phyloP scores from a whole-genome alignment of 1,140 invertebrate genomes.

The Pararge aegeria region DNA sequence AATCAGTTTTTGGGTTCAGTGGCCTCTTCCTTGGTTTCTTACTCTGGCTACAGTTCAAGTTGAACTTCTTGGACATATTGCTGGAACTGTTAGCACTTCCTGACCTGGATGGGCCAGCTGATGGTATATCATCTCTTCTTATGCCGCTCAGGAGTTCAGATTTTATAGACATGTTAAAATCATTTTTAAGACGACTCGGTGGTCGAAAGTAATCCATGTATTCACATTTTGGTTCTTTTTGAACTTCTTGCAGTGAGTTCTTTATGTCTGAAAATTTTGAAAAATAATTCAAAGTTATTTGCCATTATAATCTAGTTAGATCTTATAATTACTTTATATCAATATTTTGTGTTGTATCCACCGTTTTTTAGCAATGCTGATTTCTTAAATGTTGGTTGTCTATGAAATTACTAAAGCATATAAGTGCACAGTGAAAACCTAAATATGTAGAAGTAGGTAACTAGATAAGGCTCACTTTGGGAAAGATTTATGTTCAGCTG shows the following conservation, averaged over 20 bases:
- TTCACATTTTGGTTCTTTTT: constrained; percentile 55
- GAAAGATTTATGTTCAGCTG: too few species aligned
- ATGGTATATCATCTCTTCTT: constrained; percentile 52
- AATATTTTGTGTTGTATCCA: too few species aligned
- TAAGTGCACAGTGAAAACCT: too few species aligned
- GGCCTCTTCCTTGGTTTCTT: constrained; percentile 41
- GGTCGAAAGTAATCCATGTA: constrained; percentile 58
- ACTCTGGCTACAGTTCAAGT: constrained; percentile 40
- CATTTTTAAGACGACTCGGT: constrained; percentile 61
- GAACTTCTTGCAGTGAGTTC: constrained; percentile 36
- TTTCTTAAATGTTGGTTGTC: too few species aligned
- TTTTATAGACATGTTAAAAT: constrained; percentile 75
- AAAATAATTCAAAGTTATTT: too few species aligned
- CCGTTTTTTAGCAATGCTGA: too few species aligned
- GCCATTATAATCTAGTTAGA: too few species aligned
- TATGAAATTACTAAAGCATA: too few species aligned
- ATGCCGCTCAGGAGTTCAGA: constrained; percentile 56
- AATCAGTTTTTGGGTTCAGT: constrained; percentile 68
- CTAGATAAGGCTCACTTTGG: too few species aligned
- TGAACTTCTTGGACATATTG: constrained; percentile 67
- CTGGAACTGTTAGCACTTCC: constrained; percentile 71
- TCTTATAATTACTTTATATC: too few species aligned
- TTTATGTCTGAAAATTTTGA: constrained; percentile 46
- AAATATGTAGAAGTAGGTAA: too few species aligned
- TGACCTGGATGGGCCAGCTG: constrained; percentile 49